These are phyloP conservation scores for Drosophila lutescens DNA, from an alignment of 2,888 invertebrate species.

Conservation along the genomic window DNA sequence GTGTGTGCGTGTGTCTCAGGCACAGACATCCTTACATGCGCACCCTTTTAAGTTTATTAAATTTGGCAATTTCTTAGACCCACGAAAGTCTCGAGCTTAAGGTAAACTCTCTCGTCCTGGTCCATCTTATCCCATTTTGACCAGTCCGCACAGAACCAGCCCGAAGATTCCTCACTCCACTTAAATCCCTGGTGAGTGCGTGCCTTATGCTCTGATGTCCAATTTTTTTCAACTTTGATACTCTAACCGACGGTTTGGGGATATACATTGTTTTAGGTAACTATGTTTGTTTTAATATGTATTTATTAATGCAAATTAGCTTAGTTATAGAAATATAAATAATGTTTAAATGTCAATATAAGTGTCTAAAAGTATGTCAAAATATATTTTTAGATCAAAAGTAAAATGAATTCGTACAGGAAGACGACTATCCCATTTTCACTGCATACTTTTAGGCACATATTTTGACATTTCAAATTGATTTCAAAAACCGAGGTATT, in stretches of 20 bases:
- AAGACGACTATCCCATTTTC: too few species aligned
- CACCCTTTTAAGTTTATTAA: constrained; percentile 82
- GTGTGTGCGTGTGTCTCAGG: constrained; percentile 29
- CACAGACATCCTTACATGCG: constrained; percentile 50
- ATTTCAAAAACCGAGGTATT: too few species aligned
- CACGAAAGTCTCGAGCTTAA: constrained; percentile 52
- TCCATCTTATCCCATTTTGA: constrained; percentile 19
- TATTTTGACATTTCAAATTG: too few species aligned
- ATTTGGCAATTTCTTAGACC: constrained; percentile 78
- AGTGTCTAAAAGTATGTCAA: too few species aligned
- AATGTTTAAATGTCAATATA: too few species aligned
- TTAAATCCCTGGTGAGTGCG: constrained; percentile 71
- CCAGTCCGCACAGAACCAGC: constrained; percentile 15
- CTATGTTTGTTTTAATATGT: neutral
- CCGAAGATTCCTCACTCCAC: constrained; percentile 31
- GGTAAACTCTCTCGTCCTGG: constrained; percentile 27
- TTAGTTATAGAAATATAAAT: too few species aligned
- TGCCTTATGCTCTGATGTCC: constrained; percentile 69
- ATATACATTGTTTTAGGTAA: neutral
- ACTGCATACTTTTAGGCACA: too few species aligned
- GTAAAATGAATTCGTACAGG: too few species aligned
- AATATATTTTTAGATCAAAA: too few species aligned
- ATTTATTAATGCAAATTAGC: too few species aligned
- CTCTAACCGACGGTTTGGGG: neutral
- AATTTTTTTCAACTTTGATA: constrained; percentile 43